Evolutionary conservation across 2,888 invertebrate genomes (phyloP).

Genomic region (Stenoptilia bipunctidactyla): DNA sequence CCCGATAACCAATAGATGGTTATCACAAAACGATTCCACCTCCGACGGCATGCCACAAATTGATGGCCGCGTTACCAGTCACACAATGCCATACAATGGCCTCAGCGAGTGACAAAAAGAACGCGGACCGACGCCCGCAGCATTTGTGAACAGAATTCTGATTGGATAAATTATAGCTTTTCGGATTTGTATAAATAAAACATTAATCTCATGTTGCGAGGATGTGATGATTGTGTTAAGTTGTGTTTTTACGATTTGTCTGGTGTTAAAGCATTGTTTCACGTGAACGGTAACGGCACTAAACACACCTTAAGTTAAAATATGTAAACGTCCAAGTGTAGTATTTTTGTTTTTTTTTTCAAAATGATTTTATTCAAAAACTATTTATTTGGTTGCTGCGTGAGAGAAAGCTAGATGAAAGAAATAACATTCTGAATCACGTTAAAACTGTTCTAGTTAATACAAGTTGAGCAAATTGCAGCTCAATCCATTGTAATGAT

Average conservation of each 20-base stretch:
- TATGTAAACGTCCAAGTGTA: too few species aligned
- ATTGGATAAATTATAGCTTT: not conserved
- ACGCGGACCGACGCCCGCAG: not conserved
- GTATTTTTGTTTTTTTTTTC: too few species aligned
- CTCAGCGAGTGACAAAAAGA: not conserved
- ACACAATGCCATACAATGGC: not conserved
- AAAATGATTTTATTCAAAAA: too few species aligned
- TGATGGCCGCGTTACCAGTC: not conserved
- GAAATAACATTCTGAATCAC: too few species aligned
- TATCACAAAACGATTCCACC: constrained; percentile 2
- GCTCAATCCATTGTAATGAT: too few species aligned
- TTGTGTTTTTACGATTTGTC: not conserved
- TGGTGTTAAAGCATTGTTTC: too few species aligned
- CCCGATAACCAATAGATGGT: constrained; percentile 2
- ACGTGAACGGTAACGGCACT: too few species aligned
- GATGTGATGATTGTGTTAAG: not conserved
- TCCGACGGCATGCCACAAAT: not conserved
- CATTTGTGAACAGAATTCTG: not conserved
- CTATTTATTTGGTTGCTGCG: too few species aligned
- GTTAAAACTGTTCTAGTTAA: too few species aligned
- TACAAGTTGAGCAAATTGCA: too few species aligned
- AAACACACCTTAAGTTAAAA: too few species aligned
- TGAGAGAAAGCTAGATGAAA: too few species aligned
- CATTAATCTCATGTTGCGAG: not conserved
- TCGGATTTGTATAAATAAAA: not conserved